phyloP scores from a whole-genome alignment of 2,113 vertebrate species.

The Takifugu bimaculatus region DNA sequence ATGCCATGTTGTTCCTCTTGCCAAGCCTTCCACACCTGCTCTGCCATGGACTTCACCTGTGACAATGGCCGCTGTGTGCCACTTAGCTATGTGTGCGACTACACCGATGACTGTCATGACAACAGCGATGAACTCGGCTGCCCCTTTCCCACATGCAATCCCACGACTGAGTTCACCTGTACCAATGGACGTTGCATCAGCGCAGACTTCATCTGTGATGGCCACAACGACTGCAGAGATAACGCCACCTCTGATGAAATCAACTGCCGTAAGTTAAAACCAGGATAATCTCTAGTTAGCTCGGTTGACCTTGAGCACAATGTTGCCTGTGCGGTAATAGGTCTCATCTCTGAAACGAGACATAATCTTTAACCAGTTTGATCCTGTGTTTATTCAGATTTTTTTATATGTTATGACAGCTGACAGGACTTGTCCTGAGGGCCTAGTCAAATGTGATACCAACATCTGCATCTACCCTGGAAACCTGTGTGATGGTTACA shows the following conservation, averaged over 20 bases:
- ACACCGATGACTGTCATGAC: conserved; percentile 89
- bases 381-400: neutral
- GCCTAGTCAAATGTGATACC: conserved; percentile 84
- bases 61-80: conserved; percentile 83
- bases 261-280: conserved; percentile 84
- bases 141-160: conserved; percentile 83
- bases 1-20: neutral
- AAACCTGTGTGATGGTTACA: conserved; percentile 80
- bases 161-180: conserved; percentile 82
- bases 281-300: neutral
- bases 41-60: conserved; percentile 83
- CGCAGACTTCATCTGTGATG: conserved; percentile 82
- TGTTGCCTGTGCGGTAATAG: neutral
- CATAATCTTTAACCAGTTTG: neutral
- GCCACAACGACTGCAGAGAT: conserved; percentile 85
- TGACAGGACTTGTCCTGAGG: conserved; percentile 79
- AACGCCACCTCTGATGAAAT: conserved; percentile 88
- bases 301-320: neutral
- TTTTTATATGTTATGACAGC: conserved; percentile 67
- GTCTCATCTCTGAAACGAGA: too few relatives aligned
- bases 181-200: conserved; percentile 84
- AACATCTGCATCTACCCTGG: conserved; percentile 85
- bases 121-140: conserved; percentile 88
- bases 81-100: conserved; percentile 82
- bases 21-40: conserved; percentile 89